Evolutionary conservation across 2,888 invertebrate species (phyloP).

Genomic region (Amorpha juglandis): DNA sequence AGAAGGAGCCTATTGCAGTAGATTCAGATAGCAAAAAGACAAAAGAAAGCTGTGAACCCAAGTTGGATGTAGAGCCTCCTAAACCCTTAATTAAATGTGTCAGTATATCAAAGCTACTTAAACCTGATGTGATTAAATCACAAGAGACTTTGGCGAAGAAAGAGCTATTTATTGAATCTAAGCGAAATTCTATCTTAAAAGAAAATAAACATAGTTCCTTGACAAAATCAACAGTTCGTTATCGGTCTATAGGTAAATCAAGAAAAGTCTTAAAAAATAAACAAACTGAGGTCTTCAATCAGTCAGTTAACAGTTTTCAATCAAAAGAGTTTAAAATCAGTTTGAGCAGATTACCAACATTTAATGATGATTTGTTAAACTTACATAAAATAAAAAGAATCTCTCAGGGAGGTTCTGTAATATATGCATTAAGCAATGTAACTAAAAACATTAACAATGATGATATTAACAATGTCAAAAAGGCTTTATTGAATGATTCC

Average conservation of each 20-base stretch:
- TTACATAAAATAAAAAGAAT: slow-evolving; percentile 57
- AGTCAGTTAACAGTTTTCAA: slow-evolving; percentile 60
- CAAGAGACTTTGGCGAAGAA: neutral
- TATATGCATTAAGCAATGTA: slow-evolving; percentile 48
- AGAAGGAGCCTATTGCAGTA: slow-evolving; percentile 26
- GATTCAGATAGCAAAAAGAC: slow-evolving; percentile 26
- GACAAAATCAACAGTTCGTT: slow-evolving; percentile 4
- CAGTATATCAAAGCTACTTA: slow-evolving; percentile 67
- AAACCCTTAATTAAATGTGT: slow-evolving; percentile 73
- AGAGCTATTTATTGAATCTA: neutral
- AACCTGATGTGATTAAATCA: slow-evolving; percentile 47
- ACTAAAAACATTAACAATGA: slow-evolving; percentile 32
- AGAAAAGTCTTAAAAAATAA: slow-evolving; percentile 29
- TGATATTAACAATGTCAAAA: slow-evolving; percentile 42
- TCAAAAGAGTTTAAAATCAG: slow-evolving; percentile 60
- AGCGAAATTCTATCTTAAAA: slow-evolving; percentile 6
- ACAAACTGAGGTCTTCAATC: slow-evolving; percentile 37
- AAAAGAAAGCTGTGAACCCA: slow-evolving; percentile 30
- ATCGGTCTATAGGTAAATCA: slow-evolving; percentile 26
- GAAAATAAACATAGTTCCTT: slow-evolving; percentile 24
- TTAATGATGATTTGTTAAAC: slow-evolving; percentile 53
- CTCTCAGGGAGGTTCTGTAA: slow-evolving; percentile 44
- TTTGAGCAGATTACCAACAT: slow-evolving; percentile 55
- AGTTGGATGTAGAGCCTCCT: slow-evolving; percentile 29
- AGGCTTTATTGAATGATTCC: slow-evolving; percentile 48